Evolutionary conservation across 2,888 invertebrate species (phyloP), one percentile per base, ranked within the genome.

Genomic region (Pristionchus exspectatus): DNA sequence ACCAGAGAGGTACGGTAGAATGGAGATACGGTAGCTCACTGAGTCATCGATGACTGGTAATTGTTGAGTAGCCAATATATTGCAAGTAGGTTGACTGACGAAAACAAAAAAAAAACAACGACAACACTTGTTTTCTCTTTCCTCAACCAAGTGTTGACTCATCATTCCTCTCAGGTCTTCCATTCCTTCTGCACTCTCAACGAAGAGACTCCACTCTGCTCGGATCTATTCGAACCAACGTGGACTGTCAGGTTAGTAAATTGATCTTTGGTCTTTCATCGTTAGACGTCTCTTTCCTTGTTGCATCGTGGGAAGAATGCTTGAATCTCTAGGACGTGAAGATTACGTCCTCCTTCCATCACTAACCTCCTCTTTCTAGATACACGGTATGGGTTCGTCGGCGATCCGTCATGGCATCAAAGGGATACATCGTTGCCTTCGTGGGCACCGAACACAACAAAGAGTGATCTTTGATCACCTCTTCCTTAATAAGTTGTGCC

Each of bases 371-470:
- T 44, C 50, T 30, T 21, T 91, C 88, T 50, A 93, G 93, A 85
- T 94, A 94, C 91, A 93, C 94, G 7, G 94, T 94, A 14, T 94
- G 94, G 94, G 94, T 94, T 21, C 92, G 94, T 44, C 93, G 94
- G 38, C 92, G 94, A n/a, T 94, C 94, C 5, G 92, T 94, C 54
- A 94, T 94, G 94, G 94, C 94, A 10, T 93, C 94, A 14, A 94
- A 94, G 90, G 94, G 94, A 85, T 94, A 93, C 90, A 91, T 94
- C 88, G 93, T 94, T 7, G 92, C 92, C 90, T 93, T 94, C 87
- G 77, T 89, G 33, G 88, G 66, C 24, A 50, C 86, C 33, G 24
- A 33, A 38, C 24, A 27, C 38, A 50, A 38, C 14, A 21, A 56
- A 9, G 44, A 84, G 84, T 84, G 84, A 84, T 84, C 84, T 56